These are phyloP conservation scores for Okapia johnstoni DNA, from an alignment of 2,113 vertebrate genomes.

Conservation along the genomic window DNA sequence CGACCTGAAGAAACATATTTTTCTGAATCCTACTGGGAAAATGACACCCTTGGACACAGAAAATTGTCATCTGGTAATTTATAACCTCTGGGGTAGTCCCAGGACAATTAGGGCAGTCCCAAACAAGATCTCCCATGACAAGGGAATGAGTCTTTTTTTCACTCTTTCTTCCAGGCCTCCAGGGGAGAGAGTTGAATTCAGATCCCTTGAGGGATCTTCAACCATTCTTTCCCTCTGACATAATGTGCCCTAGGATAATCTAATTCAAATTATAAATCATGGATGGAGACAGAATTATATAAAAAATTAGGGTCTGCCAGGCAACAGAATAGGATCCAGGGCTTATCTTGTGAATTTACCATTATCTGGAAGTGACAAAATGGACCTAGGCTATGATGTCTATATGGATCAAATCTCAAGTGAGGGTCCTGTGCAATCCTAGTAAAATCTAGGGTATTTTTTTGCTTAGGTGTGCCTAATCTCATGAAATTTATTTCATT, in stretches of 20 bases:
- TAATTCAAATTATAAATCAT: neutral
- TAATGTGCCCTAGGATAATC: neutral
- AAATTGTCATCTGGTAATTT: neutral
- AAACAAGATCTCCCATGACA: neutral
- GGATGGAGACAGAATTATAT: neutral
- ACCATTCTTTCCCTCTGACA: neutral
- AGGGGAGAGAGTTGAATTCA: neutral
- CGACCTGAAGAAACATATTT: neutral
- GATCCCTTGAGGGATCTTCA: neutral
- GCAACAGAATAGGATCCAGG: neutral
- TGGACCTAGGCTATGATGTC: neutral
- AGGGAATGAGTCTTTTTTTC: neutral
- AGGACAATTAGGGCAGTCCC: neutral
- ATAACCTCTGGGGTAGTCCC: neutral
- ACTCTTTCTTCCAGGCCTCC: neutral
- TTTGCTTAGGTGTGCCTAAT: neutral
- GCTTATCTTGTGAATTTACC: neutral
- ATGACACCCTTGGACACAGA: neutral
- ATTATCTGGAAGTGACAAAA: constrained; percentile 8
- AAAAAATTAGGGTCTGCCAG: neutral
- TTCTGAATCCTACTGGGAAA: neutral
- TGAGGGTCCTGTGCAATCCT: neutral
- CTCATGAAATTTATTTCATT: neutral
- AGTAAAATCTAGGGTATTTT: neutral
- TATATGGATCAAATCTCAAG: neutral